Evolutionary conservation across 2,888 invertebrate genomes (phyloP).

Genomic region (Taenaris catops): DNA sequence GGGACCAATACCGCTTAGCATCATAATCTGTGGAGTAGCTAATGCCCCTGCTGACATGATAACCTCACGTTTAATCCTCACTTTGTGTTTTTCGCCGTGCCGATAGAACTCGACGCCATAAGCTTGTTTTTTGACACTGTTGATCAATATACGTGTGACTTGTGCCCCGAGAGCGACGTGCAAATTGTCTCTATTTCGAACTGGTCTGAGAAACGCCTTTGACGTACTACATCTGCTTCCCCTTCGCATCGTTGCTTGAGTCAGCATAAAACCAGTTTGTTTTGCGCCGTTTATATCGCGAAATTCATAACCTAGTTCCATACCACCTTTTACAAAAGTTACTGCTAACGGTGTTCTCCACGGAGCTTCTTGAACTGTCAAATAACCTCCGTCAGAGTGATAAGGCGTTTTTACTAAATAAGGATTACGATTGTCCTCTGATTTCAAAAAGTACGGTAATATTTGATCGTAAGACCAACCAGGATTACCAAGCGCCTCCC

Average conservation of each 20-base stretch:
- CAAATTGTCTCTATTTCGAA: conserved; percentile 87
- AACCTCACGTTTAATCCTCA: conserved; percentile 88
- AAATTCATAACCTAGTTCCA: conserved; percentile 89
- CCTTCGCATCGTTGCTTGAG: conserved; percentile 91
- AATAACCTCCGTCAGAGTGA: conserved; percentile 88
- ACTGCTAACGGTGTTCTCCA: conserved; percentile 90
- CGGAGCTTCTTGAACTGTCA: conserved; percentile 91
- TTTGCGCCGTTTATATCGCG: conserved; percentile 90
- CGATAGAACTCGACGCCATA: conserved; percentile 87
- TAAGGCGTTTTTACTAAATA: conserved; percentile 87
- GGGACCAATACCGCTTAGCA: conserved; percentile 94
- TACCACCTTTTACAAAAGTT: conserved; percentile 90
- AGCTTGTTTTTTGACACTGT: conserved; percentile 84
- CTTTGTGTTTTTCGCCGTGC: conserved; percentile 81
- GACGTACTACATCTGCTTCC: conserved; percentile 93
- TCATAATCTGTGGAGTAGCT: conserved; percentile 92
- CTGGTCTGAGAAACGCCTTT: conserved; percentile 92
- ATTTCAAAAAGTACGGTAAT: conserved; percentile 91
- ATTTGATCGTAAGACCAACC: conserved; percentile 94
- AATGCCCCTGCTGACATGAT: conserved; percentile 93
- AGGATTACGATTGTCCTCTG: conserved; percentile 93
- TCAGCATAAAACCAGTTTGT: conserved; percentile 92
- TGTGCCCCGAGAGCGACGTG: conserved; percentile 90
- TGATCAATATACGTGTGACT: conserved; percentile 85
- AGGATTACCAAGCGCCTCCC: conserved; percentile 90